phyloP scores from a whole-genome alignment of 1,140 invertebrate genomes.

The Sycophila sp. region DNA sequence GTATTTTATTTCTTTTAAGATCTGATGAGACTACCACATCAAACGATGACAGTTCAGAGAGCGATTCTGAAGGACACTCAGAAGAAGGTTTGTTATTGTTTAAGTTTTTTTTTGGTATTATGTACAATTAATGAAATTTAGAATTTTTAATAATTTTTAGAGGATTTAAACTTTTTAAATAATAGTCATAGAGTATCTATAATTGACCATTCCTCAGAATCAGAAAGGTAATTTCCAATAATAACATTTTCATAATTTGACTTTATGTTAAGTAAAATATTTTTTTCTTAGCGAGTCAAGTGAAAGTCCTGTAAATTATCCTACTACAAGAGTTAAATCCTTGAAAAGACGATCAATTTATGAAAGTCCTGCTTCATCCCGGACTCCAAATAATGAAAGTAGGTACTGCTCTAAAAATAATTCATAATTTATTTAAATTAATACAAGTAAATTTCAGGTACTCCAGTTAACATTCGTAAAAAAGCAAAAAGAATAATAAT shows the following conservation, averaged over 20 bases:
- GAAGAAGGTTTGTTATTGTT: conserved; percentile 22
- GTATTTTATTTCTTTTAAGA: too few relatives aligned
- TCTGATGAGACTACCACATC: too few relatives aligned
- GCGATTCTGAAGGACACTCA: background rate
- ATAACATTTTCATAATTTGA: background rate
- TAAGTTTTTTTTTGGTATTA: too few relatives aligned
- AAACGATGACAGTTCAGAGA: too few relatives aligned
- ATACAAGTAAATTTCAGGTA: conserved; percentile 1
- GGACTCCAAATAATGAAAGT: background rate
- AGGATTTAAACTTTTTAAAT: conserved; percentile 26
- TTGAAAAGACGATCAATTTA: conserved; percentile 26
- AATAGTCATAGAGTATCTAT: conserved; percentile 26
- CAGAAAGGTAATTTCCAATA: conserved; percentile 15
- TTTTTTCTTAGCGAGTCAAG: background rate
- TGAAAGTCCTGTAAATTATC: too few relatives aligned
- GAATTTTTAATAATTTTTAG: background rate
- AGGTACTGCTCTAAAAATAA: background rate
- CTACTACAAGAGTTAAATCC: background rate
- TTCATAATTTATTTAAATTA: conserved; percentile 1
- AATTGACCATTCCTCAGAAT: conserved; percentile 19
- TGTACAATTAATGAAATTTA: background rate
- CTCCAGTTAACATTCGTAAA: background rate
- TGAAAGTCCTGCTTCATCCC: conserved; percentile 14
- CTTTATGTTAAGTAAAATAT: background rate
- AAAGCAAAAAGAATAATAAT: background rate